Evolutionary conservation across 2,113 vertebrate species (phyloP).

Genomic region (Gallinago undulata): DNA sequence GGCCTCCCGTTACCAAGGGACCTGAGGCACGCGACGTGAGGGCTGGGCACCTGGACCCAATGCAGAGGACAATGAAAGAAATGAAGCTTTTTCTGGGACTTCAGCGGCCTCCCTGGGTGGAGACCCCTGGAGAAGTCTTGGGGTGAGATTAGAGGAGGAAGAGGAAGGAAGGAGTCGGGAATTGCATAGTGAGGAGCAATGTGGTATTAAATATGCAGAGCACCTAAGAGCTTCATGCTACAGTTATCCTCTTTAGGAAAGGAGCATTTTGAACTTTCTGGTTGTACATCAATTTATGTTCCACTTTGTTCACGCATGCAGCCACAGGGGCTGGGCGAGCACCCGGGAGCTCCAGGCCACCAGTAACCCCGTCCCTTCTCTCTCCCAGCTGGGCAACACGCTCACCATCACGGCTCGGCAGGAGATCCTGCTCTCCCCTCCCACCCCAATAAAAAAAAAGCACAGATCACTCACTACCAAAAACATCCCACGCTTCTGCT

Average conservation of each 20-base stretch:
- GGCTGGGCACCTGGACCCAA: neutral
- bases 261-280: conserved; percentile 27
- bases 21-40: neutral
- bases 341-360: neutral
- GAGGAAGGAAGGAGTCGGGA: conserved; percentile 1
- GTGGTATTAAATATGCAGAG: conserved; percentile 31
- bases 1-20: conserved; percentile 30
- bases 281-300: conserved; percentile 31
- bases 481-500: neutral
- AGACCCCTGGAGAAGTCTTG: neutral
- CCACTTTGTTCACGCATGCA: neutral
- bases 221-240: conserved; percentile 39
- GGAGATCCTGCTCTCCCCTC: neutral
- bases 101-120: neutral
- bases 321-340: conserved; percentile 1
- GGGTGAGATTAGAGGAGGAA: neutral
- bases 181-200: conserved; percentile 78
- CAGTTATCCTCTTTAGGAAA: conserved; percentile 20
- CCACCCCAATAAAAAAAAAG: neutral
- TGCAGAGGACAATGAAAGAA: neutral
- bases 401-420: neutral
- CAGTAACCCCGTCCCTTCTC: neutral
- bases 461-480: neutral
- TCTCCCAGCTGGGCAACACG: neutral
- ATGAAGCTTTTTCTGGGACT: conserved; percentile 10